Evolutionary conservation across 2,113 vertebrate species (phyloP).

Genomic region (Ariopsis seemanni): DNA sequence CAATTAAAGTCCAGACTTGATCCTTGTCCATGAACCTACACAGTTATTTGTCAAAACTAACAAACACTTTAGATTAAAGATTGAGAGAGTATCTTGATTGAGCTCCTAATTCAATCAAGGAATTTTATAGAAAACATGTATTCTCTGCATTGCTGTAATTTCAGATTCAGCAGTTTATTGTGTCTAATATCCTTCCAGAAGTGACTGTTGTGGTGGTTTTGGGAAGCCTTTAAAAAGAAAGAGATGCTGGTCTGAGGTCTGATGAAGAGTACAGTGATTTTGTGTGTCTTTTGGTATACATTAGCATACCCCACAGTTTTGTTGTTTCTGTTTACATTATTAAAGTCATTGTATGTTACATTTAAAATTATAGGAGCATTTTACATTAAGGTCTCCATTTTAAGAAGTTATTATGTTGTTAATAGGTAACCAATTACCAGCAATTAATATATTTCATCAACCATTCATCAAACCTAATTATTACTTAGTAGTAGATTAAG

Average conservation of each 20-base stretch:
- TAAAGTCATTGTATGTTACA: not conserved
- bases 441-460: not conserved
- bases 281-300: not conserved
- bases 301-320: not conserved
- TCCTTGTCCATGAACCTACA: not conserved
- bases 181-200: not conserved
- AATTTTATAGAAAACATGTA: not conserved
- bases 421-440: not conserved
- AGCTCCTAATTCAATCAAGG: not conserved
- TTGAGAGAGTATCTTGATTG: not conserved
- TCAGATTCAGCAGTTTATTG: not conserved
- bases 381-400: no score
- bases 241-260: not conserved
- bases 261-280: not conserved
- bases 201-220: not conserved
- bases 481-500: not conserved
- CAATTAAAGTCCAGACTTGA: not conserved
- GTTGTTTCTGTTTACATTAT: not conserved
- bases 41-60: not conserved
- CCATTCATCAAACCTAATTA: not conserved
- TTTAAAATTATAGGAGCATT: not conserved
- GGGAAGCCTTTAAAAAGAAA: not conserved
- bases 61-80: not conserved
- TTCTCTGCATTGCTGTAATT: not conserved
- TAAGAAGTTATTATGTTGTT: not conserved